A percentile compares a stretch with the other conserved stretches of the same genome.
These are phyloP conservation scores for Drosophila sp. DNA, from an alignment of 1,140 invertebrate genomes.

Conservation along the genomic window DNA sequence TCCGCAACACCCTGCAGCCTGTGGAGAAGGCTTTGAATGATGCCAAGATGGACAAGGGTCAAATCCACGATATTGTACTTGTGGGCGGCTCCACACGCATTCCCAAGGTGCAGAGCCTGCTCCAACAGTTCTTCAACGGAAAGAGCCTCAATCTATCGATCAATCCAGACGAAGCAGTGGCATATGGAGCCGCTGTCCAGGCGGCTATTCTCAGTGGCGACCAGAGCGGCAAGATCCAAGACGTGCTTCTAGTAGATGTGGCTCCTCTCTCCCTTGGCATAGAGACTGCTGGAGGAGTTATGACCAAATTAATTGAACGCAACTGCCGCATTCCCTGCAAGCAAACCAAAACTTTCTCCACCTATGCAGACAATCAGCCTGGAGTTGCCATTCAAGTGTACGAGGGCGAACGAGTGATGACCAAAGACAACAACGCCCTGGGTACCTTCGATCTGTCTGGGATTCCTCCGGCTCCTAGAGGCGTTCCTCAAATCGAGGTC, in stretches of 20 bases:
- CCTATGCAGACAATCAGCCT: conserved; percentile 89
- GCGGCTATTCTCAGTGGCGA: conserved; percentile 90
- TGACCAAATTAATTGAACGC: conserved; percentile 87
- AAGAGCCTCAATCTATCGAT: conserved; percentile 88
- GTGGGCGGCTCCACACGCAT: conserved; percentile 88
- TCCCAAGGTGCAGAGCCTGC: conserved; percentile 87
- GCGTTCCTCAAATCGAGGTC: conserved; percentile 91
- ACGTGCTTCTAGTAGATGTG: conserved; percentile 85
- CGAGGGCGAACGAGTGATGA: conserved; percentile 89
- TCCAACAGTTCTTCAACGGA: conserved; percentile 87
- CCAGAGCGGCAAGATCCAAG: conserved; percentile 89
- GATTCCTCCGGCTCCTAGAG: conserved; percentile 91
- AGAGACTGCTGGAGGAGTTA: conserved; percentile 86
- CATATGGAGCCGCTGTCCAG: conserved; percentile 89
- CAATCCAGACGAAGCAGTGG: conserved; percentile 91
- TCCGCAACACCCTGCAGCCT: conserved; percentile 87
- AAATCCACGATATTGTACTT: conserved; percentile 87
- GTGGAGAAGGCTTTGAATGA: conserved; percentile 90
- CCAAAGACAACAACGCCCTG: conserved; percentile 89
- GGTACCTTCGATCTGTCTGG: conserved; percentile 91
- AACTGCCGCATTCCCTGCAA: conserved; percentile 88
- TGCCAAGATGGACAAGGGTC: conserved; percentile 89
- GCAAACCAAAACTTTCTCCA: conserved; percentile 87
- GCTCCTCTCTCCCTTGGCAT: conserved; percentile 86
- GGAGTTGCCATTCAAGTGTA: conserved; percentile 88